Percentiles rank a stretch among this genome's conserved stretches.
Conservation (phyloP, 2,797 vertebrate species). For the Pangasius krempfi region DNA sequence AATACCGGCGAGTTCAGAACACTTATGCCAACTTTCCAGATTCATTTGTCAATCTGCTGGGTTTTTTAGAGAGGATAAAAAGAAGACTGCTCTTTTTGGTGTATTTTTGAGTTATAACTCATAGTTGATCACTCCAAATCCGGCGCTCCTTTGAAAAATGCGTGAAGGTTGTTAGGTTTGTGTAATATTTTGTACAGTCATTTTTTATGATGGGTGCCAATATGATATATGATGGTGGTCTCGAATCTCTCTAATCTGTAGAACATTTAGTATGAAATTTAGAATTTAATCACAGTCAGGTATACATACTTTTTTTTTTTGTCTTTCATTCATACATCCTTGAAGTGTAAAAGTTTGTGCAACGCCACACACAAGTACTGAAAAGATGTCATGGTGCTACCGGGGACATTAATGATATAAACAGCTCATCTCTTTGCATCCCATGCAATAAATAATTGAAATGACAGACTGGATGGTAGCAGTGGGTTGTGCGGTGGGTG, state of each 20-base stretch:
- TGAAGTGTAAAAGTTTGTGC: neutral
- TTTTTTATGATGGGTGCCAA: neutral
- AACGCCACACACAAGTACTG: neutral
- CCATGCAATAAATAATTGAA: slow-evolving; percentile 75
- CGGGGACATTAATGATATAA: slow-evolving; percentile 28
- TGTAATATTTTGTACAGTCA: neutral
- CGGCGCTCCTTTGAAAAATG: neutral
- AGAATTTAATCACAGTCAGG: too few relatives aligned
- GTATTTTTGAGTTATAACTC: neutral
- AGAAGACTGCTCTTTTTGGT: neutral
- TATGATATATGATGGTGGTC: neutral
- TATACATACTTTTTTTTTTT: too few relatives aligned
- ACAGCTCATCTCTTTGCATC: slow-evolving; percentile 69
- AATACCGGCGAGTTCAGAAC: neutral
- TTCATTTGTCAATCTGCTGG: neutral
- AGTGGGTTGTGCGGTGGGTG: slow-evolving; percentile 50
- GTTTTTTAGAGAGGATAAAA: neutral
- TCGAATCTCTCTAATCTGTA: neutral
- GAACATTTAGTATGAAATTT: neutral
- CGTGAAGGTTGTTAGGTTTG: neutral
- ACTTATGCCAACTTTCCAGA: neutral
- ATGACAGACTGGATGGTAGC: slow-evolving; percentile 62
- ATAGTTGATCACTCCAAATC: too few relatives aligned
- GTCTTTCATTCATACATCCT: neutral
- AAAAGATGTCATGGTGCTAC: neutral